Conservation (phyloP, 1,140 invertebrate species). For the Eciton burchellii region DNA sequence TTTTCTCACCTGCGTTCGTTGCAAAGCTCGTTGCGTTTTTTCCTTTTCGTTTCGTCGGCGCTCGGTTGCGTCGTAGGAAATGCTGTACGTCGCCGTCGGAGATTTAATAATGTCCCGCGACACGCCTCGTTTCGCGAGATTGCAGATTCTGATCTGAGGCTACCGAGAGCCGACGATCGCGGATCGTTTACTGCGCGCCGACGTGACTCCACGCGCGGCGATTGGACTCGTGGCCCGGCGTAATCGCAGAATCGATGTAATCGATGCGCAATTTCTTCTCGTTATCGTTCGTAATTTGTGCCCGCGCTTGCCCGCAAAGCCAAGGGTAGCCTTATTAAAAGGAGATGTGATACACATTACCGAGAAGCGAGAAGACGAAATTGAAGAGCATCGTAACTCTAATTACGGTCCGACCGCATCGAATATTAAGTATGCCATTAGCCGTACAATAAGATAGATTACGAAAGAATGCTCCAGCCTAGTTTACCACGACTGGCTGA, state of each 20-base stretch:
- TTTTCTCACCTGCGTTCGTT: not conserved
- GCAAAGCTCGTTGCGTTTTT: not conserved
- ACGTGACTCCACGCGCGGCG: not conserved
- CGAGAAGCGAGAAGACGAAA: not conserved
- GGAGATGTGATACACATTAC: not conserved
- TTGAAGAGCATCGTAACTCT: not conserved
- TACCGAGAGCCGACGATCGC: not conserved
- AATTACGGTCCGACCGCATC: not conserved
- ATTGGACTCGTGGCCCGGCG: not conserved
- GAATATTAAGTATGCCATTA: no score
- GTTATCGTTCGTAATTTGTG: not conserved
- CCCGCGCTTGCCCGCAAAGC: not conserved
- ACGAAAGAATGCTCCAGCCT: no score
- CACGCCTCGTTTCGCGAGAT: conserved; percentile 4
- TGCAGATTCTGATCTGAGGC: conserved; percentile 10
- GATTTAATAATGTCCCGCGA: conserved; percentile 16
- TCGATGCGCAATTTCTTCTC: conserved; percentile 2
- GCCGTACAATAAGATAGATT: no score
- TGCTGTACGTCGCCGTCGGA: not conserved
- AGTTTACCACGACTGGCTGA: no score
- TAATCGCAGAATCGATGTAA: not conserved
- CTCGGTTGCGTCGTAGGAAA: conserved; percentile 4
- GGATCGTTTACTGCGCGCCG: not conserved
- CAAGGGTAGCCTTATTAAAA: not conserved
- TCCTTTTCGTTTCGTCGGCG: conserved; percentile 3